phyloP scores from a whole-genome alignment of 2,113 vertebrate genomes.

The Conger conger region DNA sequence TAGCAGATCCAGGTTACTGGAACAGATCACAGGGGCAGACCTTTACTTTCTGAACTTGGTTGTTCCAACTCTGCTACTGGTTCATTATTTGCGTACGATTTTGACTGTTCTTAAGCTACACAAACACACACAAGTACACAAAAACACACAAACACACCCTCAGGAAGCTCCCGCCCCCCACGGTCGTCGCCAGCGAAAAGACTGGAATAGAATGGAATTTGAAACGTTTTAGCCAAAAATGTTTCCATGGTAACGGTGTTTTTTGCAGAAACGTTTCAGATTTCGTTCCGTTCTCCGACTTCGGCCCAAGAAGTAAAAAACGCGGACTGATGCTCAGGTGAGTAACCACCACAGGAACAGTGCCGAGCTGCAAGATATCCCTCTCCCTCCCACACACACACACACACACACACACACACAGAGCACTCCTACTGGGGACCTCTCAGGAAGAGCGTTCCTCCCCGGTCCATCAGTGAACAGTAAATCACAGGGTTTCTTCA shows the following conservation, averaged over 20 bases:
- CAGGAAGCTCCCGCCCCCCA: not conserved
- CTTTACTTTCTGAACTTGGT: too few relatives aligned
- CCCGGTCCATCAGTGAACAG: not conserved
- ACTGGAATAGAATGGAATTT: constrained; percentile 77
- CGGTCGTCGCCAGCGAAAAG: constrained; percentile 17
- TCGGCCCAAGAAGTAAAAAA: constrained; percentile 37
- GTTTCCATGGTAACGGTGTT: constrained; percentile 77
- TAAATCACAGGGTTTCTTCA: not conserved
- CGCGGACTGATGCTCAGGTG: constrained; percentile 1
- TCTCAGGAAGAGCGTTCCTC: not conserved
- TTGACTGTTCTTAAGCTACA: not conserved
- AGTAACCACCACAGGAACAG: not conserved
- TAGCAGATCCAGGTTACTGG: too few relatives aligned
- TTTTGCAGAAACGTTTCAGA: constrained; percentile 86
- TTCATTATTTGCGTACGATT: not conserved
- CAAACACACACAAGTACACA: not conserved
- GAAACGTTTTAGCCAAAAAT: constrained; percentile 86
- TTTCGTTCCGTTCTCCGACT: constrained; percentile 73
- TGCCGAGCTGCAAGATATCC: not conserved
- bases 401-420: not conserved
- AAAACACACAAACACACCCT: not conserved
- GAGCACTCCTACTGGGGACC: not conserved
- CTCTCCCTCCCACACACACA: not conserved
- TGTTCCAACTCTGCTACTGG: too few relatives aligned
- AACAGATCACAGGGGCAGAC: too few relatives aligned